phyloP scores from a whole-genome alignment of 2,888 invertebrate genomes.

The Cantharis lateralis region DNA sequence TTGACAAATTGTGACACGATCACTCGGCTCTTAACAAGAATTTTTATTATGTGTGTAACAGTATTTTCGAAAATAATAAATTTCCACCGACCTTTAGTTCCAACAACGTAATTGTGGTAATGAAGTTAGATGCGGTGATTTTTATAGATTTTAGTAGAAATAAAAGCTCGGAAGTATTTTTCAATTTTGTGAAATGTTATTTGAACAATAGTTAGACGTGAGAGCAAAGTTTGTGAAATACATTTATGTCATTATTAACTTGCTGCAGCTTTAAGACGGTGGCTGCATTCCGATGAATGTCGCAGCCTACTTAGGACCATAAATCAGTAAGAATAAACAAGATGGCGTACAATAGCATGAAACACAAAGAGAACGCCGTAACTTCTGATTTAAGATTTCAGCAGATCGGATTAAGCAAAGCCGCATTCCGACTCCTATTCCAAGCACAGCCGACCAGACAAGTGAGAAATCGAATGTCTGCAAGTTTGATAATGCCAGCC shows the following conservation, averaged over 20 bases:
- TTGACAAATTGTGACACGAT: not conserved
- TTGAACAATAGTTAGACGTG: conserved; percentile 17
- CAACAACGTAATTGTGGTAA: not conserved
- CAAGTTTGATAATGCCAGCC: conserved; percentile 9
- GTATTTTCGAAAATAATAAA: not conserved
- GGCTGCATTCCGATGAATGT: conserved; percentile 27
- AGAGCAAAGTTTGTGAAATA: conserved; percentile 20
- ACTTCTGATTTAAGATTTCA: conserved; percentile 54
- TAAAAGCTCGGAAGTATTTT: not conserved
- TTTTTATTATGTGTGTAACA: not conserved
- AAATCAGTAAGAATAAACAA: conserved; percentile 51
- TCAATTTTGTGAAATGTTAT: conserved; percentile 4
- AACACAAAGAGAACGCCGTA: conserved; percentile 49
- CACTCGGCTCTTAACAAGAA: not conserved
- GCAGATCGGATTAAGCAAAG: conserved; percentile 49
- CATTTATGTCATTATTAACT: conserved; percentile 23
- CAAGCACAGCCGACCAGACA: conserved; percentile 25
- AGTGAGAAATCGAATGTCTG: conserved; percentile 20
- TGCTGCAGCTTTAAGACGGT: conserved; percentile 17
- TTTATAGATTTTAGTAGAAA: conserved; percentile 1
- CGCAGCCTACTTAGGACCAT: conserved; percentile 32
- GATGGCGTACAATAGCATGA: conserved; percentile 49
- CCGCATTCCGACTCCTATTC: conserved; percentile 32
- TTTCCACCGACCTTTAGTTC: not conserved
- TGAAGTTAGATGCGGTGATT: not conserved